Evolutionary conservation across 2,113 vertebrate genomes (phyloP).

Genomic region (Hippoglossus stenolepis): DNA sequence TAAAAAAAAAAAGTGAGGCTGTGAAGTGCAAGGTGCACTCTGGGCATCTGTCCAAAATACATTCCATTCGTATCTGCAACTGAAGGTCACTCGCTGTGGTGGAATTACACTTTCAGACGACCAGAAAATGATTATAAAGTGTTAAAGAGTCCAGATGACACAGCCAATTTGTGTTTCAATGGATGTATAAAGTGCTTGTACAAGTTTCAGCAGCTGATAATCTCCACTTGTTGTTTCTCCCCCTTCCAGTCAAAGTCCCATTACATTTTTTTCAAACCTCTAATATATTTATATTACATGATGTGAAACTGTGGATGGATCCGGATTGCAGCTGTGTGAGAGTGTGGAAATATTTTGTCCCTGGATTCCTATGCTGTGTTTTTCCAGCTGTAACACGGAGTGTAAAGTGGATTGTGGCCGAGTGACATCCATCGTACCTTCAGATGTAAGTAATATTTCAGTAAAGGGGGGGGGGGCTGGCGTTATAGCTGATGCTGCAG

Average conservation of each 20-base stretch:
- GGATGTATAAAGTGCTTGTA: slow-evolving; percentile 18
- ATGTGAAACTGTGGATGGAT: slow-evolving; percentile 41
- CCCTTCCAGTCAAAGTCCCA: slow-evolving; percentile 14
- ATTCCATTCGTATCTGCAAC: slow-evolving; percentile 72
- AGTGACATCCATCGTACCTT: slow-evolving; percentile 39
- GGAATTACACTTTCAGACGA: slow-evolving; percentile 49
- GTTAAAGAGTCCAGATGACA: not conserved
- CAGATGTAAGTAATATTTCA: slow-evolving; percentile 38
- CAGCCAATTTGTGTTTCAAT: slow-evolving; percentile 12
- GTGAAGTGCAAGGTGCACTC: slow-evolving; percentile 60
- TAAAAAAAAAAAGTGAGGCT: slow-evolving; percentile 39
- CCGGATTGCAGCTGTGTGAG: slow-evolving; percentile 59
- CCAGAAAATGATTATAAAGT: slow-evolving; percentile 16
- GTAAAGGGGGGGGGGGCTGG: not conserved
- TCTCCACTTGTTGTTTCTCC: slow-evolving; percentile 11
- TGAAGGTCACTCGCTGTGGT: slow-evolving; percentile 54
- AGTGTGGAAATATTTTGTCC: slow-evolving; percentile 35
- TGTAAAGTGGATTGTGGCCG: slow-evolving; percentile 37
- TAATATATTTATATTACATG: slow-evolving; percentile 44
- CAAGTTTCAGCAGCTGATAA: slow-evolving; percentile 16
- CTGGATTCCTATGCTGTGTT: slow-evolving; percentile 58
- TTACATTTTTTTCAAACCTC: slow-evolving; percentile 14
- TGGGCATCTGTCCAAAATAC: slow-evolving; percentile 58
- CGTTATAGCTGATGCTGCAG: slow-evolving; percentile 29
- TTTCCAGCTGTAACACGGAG: slow-evolving; percentile 73